phyloP scores from a whole-genome alignment of 2,797 vertebrate genomes.

The Austrolebias charrua region DNA sequence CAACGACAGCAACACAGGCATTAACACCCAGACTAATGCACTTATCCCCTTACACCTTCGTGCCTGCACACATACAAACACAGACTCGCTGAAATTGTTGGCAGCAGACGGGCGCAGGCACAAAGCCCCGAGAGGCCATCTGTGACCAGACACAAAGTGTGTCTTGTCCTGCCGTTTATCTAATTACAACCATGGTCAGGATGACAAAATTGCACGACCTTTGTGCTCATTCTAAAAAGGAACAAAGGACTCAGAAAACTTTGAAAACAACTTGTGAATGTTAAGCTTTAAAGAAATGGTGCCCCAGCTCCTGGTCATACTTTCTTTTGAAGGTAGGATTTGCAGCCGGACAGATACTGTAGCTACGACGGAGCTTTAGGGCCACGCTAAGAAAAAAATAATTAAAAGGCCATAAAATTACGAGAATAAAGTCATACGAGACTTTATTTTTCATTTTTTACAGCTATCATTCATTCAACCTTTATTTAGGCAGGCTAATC shows the following conservation, averaged over 20 bases:
- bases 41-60: slow-evolving; percentile 67
- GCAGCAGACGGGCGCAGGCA: slow-evolving; percentile 43
- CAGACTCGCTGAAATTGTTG: slow-evolving; percentile 38
- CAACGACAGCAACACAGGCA: slow-evolving; percentile 39
- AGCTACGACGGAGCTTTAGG: neutral
- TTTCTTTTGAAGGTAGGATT: slow-evolving; percentile 4
- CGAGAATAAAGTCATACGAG: no score
- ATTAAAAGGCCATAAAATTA: no score
- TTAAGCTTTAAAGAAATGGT: slow-evolving; percentile 27
- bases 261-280: slow-evolving; percentile 25
- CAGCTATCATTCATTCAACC: no score
- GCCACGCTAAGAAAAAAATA: no score
- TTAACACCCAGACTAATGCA: slow-evolving; percentile 70
- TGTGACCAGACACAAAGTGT: slow-evolving; percentile 60
- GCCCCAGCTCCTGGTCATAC: neutral
- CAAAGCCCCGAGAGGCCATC: slow-evolving; percentile 67
- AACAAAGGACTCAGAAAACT: slow-evolving; percentile 12
- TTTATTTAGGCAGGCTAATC: no score
- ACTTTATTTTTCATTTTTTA: no score
- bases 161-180: slow-evolving; percentile 64
- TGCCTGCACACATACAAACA: slow-evolving; percentile 27
- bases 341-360: neutral
- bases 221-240: slow-evolving; percentile 40
- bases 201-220: slow-evolving; percentile 52
- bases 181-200: slow-evolving; percentile 69